Evolutionary conservation across 1,140 invertebrate species (phyloP), one percentile per base, ranked within the genome.

Genomic region (Chrysomallon squamiferum): DNA sequence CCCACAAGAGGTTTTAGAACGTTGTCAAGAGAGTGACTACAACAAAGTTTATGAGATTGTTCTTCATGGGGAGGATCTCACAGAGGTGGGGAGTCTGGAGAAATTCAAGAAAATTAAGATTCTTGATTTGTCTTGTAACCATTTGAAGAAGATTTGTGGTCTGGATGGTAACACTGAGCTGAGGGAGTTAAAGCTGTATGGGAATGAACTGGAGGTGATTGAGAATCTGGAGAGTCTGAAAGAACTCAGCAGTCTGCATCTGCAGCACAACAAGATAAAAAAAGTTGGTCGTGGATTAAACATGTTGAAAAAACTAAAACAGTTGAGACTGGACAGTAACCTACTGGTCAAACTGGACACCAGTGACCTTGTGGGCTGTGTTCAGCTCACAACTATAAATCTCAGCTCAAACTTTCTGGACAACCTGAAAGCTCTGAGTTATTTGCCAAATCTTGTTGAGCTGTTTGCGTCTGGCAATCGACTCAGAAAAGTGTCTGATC

Each of bases 391-490:
- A 6, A 66, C 71, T 9, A 62, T 85, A 13, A 77, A 85, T 64
- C 66, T 85, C 58, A 85, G 83, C 60, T 73, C 68, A 65, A 85
- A 85, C 49, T 67, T 71, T 58, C 56, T 85, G 43, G 80, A 82
- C 57, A 78, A 68, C 58, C 65, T 84, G 6, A 69, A 85, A 82
- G 77, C 82, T 57, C 58, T 85, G 27, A 82, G 74, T 56, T 80
- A 78, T 62, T 56, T 85, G 41, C 80, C 84, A 41, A 84, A 85
- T 68, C 60, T 85, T 60, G 80, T 80, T 61, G 84, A 85, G 65
- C 69, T 84, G 29, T 76, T 73, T 72, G 80, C 74, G 3, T 67
- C 75, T 9, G 73, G 79, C 25, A 82, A 84, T 66, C 66, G 72
- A 52, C 59, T 84, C 9, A 65, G 68, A 58, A 76, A 68, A 54